Evolutionary conservation across 2,888 invertebrate genomes (phyloP), one percentile per base, ranked within the genome.

Genomic region (Athalia rosae): DNA sequence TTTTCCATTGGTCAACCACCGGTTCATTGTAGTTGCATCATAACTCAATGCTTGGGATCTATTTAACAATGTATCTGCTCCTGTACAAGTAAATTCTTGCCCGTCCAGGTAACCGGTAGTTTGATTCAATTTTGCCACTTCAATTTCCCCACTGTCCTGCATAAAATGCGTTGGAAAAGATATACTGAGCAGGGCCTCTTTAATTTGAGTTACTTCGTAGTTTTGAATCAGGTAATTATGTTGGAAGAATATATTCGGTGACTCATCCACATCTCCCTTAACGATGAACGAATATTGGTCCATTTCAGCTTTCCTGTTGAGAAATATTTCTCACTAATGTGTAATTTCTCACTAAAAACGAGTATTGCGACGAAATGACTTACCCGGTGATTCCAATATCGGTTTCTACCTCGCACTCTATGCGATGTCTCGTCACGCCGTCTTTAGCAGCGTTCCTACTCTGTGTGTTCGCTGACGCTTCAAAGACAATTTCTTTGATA

Each of bases 381-480:
- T 83, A 91, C 91, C 91, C 91, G 62, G 85, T 86, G 41, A 91
- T 86, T 15, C 84, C 84, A 56, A 91, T 83, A 78, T 89, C 89
- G 15, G 89, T 88, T 71, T 90, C 88, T 28, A 86, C 83, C 15
- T 81, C 85, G 53, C 90, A 83, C 6, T 85, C 81, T 43, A 91
- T 81, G 7, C 78, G 81, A n/a, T 88, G 82, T 6, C 56, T 79
- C 28, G 83, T 78, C 7, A 53, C 74, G 63, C 85, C 84, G n/a
- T 83, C 77, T 8, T 69, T 58, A 6, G 76, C 28, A 76, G 87
- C 86, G 5, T 78, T 76, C 79, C 86, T 82, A 77, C 90, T 91
- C 66, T 85, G 88, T n/a, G 91, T 90, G 11, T 82, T 81, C 11
- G 89, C 81, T 43, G 80, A 85, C 6, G 87, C 81, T 4, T 43